Conservation (phyloP, 1,140 invertebrate genomes). For the Goniozus legneri region DNA sequence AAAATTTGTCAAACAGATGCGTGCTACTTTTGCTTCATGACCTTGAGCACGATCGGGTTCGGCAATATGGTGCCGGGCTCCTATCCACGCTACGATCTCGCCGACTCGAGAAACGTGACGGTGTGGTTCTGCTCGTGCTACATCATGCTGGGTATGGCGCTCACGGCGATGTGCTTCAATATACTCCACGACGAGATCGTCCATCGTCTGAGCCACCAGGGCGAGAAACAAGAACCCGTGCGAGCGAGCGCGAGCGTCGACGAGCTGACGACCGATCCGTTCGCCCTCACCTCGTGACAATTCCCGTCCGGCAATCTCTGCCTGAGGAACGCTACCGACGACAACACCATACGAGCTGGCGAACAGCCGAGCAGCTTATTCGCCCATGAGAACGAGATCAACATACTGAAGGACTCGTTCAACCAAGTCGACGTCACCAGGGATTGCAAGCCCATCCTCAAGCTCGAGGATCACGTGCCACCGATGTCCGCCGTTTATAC, state of each 20-base stretch:
- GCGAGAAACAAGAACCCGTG: constrained; percentile 51
- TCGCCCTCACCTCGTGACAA: constrained; percentile 65
- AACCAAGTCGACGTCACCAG: constrained; percentile 51
- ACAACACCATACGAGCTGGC: constrained; percentile 53
- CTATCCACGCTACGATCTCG: constrained; percentile 57
- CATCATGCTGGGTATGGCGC: constrained; percentile 90
- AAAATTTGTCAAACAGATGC: constrained; percentile 70
- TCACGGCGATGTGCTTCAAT: constrained; percentile 98
- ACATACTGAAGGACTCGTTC: constrained; percentile 50
- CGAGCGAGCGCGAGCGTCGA: constrained; percentile 55
- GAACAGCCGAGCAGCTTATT: constrained; percentile 58
- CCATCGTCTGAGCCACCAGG: constrained; percentile 68
- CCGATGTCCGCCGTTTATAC: constrained; percentile 60
- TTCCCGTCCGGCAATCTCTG: constrained; percentile 61
- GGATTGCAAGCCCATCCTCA: constrained; percentile 48
- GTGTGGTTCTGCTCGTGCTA: constrained; percentile 93
- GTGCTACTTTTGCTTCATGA: constrained; percentile 94
- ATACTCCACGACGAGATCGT: constrained; percentile 92
- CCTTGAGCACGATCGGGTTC: constrained; percentile 88
- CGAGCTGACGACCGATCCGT: constrained; percentile 55
- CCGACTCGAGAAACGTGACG: constrained; percentile 63
- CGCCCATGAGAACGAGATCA: constrained; percentile 51
- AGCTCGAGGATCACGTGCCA: constrained; percentile 44
- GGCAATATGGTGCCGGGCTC: constrained; percentile 85
- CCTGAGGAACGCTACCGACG: constrained; percentile 64